A percentile compares a stretch with the other conserved stretches of the same genome.
Evolutionary conservation across 2,888 invertebrate genomes (phyloP).

Genomic region (Argyra leucocephala): DNA sequence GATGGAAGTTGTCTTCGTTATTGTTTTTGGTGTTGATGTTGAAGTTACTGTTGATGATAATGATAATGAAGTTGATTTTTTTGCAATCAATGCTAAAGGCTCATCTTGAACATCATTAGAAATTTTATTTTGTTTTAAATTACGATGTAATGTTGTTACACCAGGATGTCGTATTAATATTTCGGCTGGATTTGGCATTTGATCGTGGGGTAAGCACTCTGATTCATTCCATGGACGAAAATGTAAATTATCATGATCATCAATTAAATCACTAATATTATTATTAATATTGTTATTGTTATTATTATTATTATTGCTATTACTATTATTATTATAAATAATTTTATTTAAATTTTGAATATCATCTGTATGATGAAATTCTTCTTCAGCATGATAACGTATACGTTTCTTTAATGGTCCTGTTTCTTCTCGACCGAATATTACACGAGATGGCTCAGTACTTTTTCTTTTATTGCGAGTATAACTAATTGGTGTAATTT

Average conservation of each 20-base stretch:
- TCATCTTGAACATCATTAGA: conserved; percentile 46
- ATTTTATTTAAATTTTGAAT: conserved; percentile 18
- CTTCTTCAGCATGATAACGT: conserved; percentile 44
- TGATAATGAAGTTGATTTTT: conserved; percentile 30
- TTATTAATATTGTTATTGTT: not conserved
- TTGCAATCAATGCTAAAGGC: conserved; percentile 54
- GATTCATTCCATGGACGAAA: conserved; percentile 59
- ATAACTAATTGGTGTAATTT: conserved; percentile 49
- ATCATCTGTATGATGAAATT: conserved; percentile 30
- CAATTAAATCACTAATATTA: conserved; percentile 5
- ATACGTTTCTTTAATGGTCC: conserved; percentile 64
- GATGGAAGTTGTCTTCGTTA: not conserved
- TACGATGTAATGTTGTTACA: conserved; percentile 40
- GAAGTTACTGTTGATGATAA: conserved; percentile 25
- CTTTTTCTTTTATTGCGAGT: conserved; percentile 56
- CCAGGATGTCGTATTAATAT: conserved; percentile 41
- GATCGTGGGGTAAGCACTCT: conserved; percentile 35
- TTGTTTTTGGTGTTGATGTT: conserved; percentile 9
- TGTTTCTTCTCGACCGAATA: conserved; percentile 35
- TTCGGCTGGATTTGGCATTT: conserved; percentile 46
- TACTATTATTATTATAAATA: not conserved
- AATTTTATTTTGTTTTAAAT: conserved; percentile 20
- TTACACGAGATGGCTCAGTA: conserved; percentile 56
- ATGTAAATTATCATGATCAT: conserved; percentile 34
- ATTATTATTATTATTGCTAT: conserved; percentile 26